phyloP scores from a whole-genome alignment of 2,797 vertebrate genomes.

The Phataginus tetradactyla region DNA sequence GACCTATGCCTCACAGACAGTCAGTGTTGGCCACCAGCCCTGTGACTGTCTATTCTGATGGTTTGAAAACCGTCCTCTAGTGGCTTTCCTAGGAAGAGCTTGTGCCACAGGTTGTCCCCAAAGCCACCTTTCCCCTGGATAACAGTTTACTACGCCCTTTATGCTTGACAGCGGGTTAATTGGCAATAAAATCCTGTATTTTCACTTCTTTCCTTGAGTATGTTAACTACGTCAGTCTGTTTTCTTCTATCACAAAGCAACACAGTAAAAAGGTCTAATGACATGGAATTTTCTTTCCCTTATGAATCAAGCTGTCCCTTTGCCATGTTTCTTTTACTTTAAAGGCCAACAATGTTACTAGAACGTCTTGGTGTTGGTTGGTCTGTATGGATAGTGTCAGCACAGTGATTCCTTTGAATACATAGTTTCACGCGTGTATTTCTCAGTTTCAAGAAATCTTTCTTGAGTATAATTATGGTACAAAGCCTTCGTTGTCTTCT shows the following conservation, averaged over 20 bases:
- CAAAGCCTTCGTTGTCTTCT: not conserved
- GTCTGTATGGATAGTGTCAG: not conserved
- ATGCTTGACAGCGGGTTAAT: not conserved
- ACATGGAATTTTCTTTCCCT: not conserved
- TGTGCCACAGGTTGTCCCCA: fast-evolving
- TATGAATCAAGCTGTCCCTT: not conserved
- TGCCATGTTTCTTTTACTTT: not conserved
- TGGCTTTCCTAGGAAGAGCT: not conserved
- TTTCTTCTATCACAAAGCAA: not conserved
- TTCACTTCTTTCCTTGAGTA: not conserved
- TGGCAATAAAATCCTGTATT: not conserved
- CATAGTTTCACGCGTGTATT: not conserved
- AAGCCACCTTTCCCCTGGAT: fast-evolving
- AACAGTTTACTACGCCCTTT: not conserved
- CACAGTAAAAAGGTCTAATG: not conserved
- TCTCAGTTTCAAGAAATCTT: not conserved
- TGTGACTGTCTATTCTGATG: not conserved
- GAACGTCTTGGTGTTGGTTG: not conserved
- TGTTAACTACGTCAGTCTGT: not conserved
- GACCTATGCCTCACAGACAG: too few relatives aligned
- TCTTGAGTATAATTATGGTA: not conserved
- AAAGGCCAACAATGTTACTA: not conserved
- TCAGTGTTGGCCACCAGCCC: too few relatives aligned
- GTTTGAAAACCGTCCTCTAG: not conserved
- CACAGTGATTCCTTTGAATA: not conserved